Evolutionary conservation across 2,113 vertebrate genomes (phyloP).

Genomic region (Dicaeum eximium): DNA sequence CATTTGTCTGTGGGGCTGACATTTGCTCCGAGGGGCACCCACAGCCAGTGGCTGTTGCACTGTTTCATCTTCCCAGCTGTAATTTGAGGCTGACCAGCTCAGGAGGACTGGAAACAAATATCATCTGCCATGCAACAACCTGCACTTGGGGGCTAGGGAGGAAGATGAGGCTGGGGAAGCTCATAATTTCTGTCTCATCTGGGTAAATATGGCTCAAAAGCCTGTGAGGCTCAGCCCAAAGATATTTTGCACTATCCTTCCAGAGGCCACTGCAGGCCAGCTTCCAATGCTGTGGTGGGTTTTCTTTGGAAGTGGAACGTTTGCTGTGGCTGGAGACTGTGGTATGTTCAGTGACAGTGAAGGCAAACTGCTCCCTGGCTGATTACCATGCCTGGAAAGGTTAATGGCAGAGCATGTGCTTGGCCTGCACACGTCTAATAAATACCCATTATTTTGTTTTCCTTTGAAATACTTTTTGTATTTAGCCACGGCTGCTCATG

Average conservation of each 20-base stretch:
- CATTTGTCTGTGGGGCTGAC: background rate
- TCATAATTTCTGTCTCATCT: background rate
- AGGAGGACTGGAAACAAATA: background rate
- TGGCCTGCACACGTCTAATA: background rate
- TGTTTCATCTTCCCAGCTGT: background rate
- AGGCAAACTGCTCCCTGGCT: background rate
- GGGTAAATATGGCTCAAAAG: background rate
- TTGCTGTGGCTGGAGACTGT: background rate
- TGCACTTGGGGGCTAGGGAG: background rate
- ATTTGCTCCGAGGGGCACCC: accelerated
- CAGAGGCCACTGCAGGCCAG: background rate
- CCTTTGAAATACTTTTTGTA: background rate
- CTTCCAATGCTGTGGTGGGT: accelerated
- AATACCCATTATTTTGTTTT: background rate
- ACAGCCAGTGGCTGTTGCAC: background rate
- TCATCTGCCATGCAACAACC: background rate
- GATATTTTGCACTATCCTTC: background rate
- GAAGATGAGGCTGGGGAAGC: background rate
- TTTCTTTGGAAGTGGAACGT: background rate
- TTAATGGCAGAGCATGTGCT: background rate
- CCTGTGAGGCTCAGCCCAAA: background rate
- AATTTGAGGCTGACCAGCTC: background rate
- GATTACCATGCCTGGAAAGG: background rate
- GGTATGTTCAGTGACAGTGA: background rate
- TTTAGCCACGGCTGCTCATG: background rate